phyloP scores from a whole-genome alignment of 1,140 invertebrate species.

The Mylabris phalerata region DNA sequence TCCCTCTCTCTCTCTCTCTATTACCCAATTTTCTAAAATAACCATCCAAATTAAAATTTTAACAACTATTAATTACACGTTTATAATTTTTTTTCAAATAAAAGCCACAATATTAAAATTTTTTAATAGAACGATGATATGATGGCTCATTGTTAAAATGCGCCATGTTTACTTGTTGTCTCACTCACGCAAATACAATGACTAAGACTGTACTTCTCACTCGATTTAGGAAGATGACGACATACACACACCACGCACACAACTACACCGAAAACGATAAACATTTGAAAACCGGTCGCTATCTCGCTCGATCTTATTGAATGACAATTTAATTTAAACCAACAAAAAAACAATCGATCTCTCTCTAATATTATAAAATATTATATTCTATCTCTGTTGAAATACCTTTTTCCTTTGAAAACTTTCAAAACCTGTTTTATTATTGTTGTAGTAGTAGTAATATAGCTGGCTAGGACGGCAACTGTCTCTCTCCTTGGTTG shows the following conservation, averaged over 20 bases:
- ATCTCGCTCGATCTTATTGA: constrained; percentile 21
- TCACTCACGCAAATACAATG: constrained; percentile 27
- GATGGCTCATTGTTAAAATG: constrained; percentile 33
- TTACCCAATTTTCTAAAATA: too few relatives aligned
- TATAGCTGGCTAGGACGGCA: constrained; percentile 1
- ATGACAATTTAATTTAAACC: too few relatives aligned
- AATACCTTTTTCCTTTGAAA: constrained; percentile 16
- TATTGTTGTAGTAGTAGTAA: too few relatives aligned
- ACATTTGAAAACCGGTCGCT: constrained; percentile 1
- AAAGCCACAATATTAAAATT: too few relatives aligned
- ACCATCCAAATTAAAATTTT: too few relatives aligned
- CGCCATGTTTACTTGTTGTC: constrained; percentile 40
- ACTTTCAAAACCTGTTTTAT: constrained; percentile 38
- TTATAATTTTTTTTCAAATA: too few relatives aligned
- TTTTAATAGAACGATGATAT: constrained; percentile 33
- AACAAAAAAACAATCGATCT: neutral
- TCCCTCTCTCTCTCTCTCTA: too few relatives aligned
- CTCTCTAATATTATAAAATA: neutral
- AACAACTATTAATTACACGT: too few relatives aligned
- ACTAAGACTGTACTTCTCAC: constrained; percentile 25
- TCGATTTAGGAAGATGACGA: constrained; percentile 16
- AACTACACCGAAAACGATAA: constrained; percentile 1
- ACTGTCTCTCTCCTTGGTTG: constrained; percentile 32
- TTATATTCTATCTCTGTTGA: constrained; percentile 5
- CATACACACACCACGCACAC: constrained; percentile 6